Evolutionary conservation across 2,888 invertebrate genomes (phyloP).

Genomic region (Entomobrya multifasciata): DNA sequence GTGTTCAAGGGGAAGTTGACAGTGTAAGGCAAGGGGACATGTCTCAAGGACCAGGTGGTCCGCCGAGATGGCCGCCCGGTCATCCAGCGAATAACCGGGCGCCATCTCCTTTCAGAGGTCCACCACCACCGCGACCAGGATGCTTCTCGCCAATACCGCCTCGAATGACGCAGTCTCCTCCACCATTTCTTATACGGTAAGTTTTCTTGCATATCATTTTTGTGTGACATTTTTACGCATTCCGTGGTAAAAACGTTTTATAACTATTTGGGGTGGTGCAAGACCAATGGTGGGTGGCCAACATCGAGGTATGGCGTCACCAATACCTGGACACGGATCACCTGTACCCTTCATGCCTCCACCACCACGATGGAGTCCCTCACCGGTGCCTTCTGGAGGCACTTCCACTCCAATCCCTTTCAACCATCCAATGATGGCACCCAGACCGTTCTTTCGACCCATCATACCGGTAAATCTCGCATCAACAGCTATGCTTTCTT

Average conservation of each 20-base stretch:
- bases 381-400: slow-evolving; percentile 54
- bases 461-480: slow-evolving; percentile 70
- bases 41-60: slow-evolving; percentile 74
- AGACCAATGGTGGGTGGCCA: slow-evolving; percentile 75
- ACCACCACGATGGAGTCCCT: slow-evolving; percentile 75
- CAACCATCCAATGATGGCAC: slow-evolving; percentile 70
- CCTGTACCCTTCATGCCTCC: slow-evolving; percentile 69
- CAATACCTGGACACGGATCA: slow-evolving; percentile 68
- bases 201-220: no score
- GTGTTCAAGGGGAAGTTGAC: neutral
- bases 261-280: no score
- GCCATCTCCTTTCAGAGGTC: slow-evolving; percentile 66
- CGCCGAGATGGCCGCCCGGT: slow-evolving; percentile 69
- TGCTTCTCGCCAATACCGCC: slow-evolving; percentile 75
- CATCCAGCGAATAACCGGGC: slow-evolving; percentile 58
- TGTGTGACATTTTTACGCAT: no score
- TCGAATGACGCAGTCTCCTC: slow-evolving; percentile 74
- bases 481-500: neutral
- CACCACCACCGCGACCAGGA: slow-evolving; percentile 71
- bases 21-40: slow-evolving; percentile 36
- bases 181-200: slow-evolving; percentile 76
- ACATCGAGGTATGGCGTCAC: slow-evolving; percentile 58
- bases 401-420: slow-evolving; percentile 50
- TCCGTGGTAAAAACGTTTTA: no score
- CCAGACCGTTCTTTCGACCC: slow-evolving; percentile 74